phyloP scores from a whole-genome alignment of 2,797 vertebrate species.

The Chloroceryle inda region DNA sequence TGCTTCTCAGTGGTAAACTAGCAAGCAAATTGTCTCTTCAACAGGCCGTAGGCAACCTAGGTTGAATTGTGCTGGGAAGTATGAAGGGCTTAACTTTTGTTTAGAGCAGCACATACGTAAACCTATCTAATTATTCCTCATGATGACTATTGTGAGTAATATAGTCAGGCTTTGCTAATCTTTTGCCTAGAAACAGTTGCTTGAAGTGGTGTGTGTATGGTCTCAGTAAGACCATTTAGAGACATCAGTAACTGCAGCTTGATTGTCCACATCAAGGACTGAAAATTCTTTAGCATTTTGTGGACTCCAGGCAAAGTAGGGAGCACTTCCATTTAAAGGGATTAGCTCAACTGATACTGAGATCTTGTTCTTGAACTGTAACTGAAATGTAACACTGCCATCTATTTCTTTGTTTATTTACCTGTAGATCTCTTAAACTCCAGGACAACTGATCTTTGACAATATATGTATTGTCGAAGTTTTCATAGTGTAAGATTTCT shows the following conservation, averaged over 20 bases:
- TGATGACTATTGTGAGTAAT: background rate
- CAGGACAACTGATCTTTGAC: background rate
- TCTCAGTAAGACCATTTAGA: background rate
- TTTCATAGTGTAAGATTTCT: background rate
- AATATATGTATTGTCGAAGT: background rate
- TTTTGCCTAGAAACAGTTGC: background rate
- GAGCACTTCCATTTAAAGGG: background rate
- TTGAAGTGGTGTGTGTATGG: background rate
- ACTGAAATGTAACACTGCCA: background rate
- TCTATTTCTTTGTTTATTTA: background rate
- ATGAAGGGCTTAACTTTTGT: background rate
- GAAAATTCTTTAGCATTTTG: background rate
- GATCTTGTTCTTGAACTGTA: background rate
- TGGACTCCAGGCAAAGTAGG: accelerated
- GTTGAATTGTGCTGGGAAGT: background rate
- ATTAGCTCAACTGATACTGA: background rate
- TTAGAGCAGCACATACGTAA: background rate
- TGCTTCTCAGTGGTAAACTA: background rate
- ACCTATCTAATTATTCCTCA: background rate
- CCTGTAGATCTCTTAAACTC: background rate
- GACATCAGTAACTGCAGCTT: background rate
- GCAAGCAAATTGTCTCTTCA: background rate
- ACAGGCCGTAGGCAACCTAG: background rate
- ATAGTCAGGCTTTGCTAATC: background rate
- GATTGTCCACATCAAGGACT: background rate